Conservation (phyloP, 2,113 vertebrate species). For the Crotalus tigris region DNA sequence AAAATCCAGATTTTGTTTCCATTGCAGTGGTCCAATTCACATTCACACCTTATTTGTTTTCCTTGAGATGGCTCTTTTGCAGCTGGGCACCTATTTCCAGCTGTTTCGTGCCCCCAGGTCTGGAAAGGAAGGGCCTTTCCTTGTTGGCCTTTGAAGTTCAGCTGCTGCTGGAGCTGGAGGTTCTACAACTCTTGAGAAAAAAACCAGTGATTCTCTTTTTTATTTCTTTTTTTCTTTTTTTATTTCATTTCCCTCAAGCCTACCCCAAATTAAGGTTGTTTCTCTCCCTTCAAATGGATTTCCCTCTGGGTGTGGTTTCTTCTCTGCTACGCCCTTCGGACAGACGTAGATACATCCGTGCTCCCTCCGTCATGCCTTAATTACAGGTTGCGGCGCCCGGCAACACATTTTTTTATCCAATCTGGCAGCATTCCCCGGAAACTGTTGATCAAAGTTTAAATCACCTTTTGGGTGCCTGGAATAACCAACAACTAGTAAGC, state of each 20-base stretch:
- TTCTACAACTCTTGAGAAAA: background rate
- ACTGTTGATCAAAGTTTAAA: background rate
- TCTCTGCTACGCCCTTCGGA: background rate
- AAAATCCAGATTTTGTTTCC: background rate
- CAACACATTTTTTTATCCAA: background rate
- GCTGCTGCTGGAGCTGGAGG: background rate
- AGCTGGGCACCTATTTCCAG: background rate
- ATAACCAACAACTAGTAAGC: background rate
- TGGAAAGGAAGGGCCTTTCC: background rate
- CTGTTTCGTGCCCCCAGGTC: background rate
- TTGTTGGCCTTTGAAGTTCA: background rate
- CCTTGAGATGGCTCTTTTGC: background rate
- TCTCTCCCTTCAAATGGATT: background rate
- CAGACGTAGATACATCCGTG: background rate
- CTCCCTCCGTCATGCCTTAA: background rate
- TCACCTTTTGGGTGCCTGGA: background rate
- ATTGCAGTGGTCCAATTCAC: background rate
- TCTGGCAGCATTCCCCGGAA: background rate
- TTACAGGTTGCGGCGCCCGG: background rate
- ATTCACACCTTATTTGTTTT: background rate
- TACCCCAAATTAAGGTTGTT: background rate
- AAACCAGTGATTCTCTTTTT: background rate
- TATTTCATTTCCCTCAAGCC: background rate
- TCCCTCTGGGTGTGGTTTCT: background rate
- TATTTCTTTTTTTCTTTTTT: no score